Conservation (phyloP, 2,888 invertebrate genomes). For the Orthosia gothica region DNA sequence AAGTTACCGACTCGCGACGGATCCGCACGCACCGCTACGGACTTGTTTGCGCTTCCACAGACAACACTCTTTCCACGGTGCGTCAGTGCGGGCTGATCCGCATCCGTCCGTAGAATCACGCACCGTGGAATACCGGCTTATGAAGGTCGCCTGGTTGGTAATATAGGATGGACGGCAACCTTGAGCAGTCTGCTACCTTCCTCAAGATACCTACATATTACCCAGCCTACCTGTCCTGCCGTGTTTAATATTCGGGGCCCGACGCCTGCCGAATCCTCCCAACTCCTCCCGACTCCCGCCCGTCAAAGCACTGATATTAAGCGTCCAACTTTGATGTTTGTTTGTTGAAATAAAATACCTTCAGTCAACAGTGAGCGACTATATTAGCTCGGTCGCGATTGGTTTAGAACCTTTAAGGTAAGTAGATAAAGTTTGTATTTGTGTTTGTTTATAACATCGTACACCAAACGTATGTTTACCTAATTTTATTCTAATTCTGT, state of each 20-base stretch:
- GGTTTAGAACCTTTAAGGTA: background rate
- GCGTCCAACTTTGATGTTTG: slow-evolving; percentile 52
- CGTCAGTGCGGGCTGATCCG: too few species aligned
- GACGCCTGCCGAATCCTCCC: slow-evolving; percentile 9
- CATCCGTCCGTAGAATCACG: too few species aligned
- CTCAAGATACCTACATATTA: slow-evolving; percentile 1
- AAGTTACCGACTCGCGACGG: too few species aligned
- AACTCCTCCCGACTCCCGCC: background rate
- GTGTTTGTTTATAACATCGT: background rate
- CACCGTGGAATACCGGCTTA: too few species aligned
- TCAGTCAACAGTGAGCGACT: slow-evolving; percentile 16
- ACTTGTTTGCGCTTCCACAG: too few species aligned
- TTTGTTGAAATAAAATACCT: slow-evolving; percentile 45
- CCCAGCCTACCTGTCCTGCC: slow-evolving; percentile 12
- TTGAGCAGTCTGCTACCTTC: slow-evolving; percentile 15
- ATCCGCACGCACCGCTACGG: too few species aligned
- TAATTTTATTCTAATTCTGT: too few species aligned
- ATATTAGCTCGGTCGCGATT: slow-evolving; percentile 16
- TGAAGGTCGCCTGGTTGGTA: background rate
- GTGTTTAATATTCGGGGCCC: slow-evolving; percentile 40
- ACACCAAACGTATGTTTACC: background rate
- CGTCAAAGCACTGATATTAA: slow-evolving; percentile 41
- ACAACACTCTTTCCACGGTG: too few species aligned
- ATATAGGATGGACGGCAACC: background rate
- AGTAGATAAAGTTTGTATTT: background rate